Percentiles rank a stretch among this genome's conserved stretches.
phyloP scores from a whole-genome alignment of 2,797 vertebrate genomes.

The Falco concolor region DNA sequence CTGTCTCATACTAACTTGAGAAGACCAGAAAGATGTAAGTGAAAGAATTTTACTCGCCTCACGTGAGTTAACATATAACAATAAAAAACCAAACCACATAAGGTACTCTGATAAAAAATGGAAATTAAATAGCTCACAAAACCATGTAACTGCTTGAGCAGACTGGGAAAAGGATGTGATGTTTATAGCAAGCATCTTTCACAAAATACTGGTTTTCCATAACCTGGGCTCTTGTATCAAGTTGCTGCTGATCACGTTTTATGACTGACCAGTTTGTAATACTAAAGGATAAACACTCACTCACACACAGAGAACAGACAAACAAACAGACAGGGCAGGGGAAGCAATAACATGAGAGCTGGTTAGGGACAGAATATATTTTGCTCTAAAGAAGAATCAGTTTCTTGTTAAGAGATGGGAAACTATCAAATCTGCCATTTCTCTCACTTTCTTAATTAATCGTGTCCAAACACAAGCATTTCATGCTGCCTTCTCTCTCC shows the following conservation, averaged over 20 bases:
- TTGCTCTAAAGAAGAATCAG: not conserved
- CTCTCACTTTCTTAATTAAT: conserved; percentile 25
- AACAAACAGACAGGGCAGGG: not conserved
- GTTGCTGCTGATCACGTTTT: not conserved
- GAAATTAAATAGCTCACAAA: not conserved
- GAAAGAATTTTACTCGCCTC: not conserved
- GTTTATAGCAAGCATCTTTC: not conserved
- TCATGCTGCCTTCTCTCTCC: not conserved
- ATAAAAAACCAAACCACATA: not conserved
- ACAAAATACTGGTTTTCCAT: not conserved
- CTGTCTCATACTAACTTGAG: not conserved
- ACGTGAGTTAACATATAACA: not conserved
- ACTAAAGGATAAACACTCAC: not conserved
- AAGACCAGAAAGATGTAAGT: not conserved
- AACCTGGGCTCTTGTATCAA: not conserved
- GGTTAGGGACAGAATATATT: not conserved
- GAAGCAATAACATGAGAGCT: not conserved
- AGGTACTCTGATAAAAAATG: not conserved
- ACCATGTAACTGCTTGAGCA: not conserved
- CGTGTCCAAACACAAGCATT: not conserved
- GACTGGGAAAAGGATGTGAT: not conserved
- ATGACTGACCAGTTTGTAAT: not conserved
- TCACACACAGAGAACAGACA: not conserved
- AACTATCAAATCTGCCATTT: not conserved
- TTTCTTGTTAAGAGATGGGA: not conserved